Conservation (phyloP, 2,797 vertebrate species). For the Sparus aurata region DNA sequence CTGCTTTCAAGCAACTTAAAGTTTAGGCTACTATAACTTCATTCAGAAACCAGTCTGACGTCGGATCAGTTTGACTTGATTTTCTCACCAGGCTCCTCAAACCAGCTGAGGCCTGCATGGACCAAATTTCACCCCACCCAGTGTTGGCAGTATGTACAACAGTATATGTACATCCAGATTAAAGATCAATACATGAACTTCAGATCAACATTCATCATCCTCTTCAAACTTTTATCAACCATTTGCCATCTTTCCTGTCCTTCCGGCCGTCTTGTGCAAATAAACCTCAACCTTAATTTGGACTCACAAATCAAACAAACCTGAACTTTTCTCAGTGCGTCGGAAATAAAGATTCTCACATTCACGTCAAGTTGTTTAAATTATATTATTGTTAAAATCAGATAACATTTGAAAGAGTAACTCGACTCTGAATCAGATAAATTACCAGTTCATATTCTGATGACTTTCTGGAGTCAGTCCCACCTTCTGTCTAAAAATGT, state of each 20-base stretch:
- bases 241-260: neutral
- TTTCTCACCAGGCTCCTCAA: conserved; percentile 63
- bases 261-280: conserved; percentile 21
- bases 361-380: conserved; percentile 10
- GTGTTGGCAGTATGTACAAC: conserved; percentile 37
- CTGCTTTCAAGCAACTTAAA: neutral
- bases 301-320: neutral
- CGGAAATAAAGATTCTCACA: conserved; percentile 17
- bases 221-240: neutral
- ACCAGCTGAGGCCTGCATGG: conserved; percentile 73
- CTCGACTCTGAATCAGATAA: conserved; percentile 13
- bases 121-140: conserved; percentile 21
- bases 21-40: neutral
- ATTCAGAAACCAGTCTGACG: conserved; percentile 62
- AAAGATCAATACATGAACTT: conserved; percentile 29
- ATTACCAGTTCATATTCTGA: conserved; percentile 15
- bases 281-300: conserved; percentile 9
- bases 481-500: conserved; percentile 33
- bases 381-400: neutral
- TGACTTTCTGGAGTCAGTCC: conserved; percentile 8
- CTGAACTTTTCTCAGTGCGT: conserved; percentile 12
- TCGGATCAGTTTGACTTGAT: neutral
- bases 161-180: conserved; percentile 48
- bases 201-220: conserved; percentile 35
- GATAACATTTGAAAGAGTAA: conserved; percentile 12